Base-by-base conservation (phyloP, 2,888 invertebrate genomes). In the Nebria brevicollis region DNA sequence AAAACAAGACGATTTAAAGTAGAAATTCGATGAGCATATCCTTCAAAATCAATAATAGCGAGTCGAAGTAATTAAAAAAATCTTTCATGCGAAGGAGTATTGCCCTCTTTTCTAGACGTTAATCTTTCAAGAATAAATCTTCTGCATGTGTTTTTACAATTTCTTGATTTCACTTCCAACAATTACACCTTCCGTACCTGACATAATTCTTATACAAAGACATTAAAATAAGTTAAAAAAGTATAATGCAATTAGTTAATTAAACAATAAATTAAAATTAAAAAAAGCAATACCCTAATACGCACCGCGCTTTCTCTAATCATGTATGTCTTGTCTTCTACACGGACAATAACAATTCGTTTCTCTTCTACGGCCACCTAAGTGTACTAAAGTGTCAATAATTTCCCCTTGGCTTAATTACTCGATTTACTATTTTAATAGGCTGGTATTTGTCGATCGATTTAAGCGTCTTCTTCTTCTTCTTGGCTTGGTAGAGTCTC, bases 351-450 rank as follows among this genome's bases (percentile, higher is more conserved):
- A 54, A 54, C 54, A 54, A 26, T 54, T 75, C 54, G 54, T 54
- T 64, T 75, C 64, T 64, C 26, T 75, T 54, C 25, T 43, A 26
- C 64, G 75, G 64, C 75, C 75, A 75, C 75, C 73, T 73, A n/a
- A 42, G 20, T 43, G 43, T 54, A 8, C 73, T 54, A 42, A 54
- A 54, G 54, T 54, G n/a, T 65, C 64, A 75, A 64, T 75, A 64
- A 75, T 75, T 75, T 64, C 75, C 64, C 13, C n/a, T 54, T 54
- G 54, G 75, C 43, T 75, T 75, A 75, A 75, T 75, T 75, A 75
- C 75, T 43, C 64, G 64, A 54, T 75, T 75, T 75, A 75, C 75
- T 64, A 75, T 75, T 75, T 75, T 75, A 75, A 75, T 64, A 43
- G 65, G 25, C 25, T 25, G 34, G n/a, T 34, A 72, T 72, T 72